Evolutionary conservation across 2,113 vertebrate genomes (phyloP).

Genomic region (Macaca mulatta): DNA sequence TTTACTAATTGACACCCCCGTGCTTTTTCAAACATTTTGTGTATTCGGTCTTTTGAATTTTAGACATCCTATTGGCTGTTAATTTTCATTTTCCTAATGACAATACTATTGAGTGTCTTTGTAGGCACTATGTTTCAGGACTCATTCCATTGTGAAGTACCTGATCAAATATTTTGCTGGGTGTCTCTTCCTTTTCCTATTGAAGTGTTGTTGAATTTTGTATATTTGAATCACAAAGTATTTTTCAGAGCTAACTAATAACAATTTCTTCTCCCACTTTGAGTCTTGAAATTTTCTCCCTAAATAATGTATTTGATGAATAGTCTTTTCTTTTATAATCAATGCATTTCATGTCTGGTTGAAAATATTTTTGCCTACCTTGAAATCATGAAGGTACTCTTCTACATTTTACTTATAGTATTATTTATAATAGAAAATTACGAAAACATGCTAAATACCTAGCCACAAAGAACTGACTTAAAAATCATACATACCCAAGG

Average conservation of each 20-base stretch:
- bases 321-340: background rate
- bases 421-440: background rate
- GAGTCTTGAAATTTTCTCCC: background rate
- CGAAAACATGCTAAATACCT: background rate
- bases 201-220: background rate
- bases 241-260: background rate
- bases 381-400: background rate
- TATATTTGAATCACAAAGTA: background rate
- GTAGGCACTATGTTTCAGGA: rapidly evolving
- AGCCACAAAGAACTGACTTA: background rate
- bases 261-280: background rate
- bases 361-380: background rate
- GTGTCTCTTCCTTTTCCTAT: background rate
- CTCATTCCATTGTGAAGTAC: background rate
- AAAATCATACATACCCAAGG: background rate
- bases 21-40: background rate
- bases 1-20: background rate
- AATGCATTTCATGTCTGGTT: background rate
- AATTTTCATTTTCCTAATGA: background rate
- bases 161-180: background rate
- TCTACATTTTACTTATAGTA: background rate
- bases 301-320: background rate
- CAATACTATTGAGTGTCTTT: background rate
- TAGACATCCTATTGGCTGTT: too few relatives aligned
- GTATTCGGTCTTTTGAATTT: background rate